These are phyloP conservation scores for Cynocephalus volans DNA, from an alignment of 2,113 vertebrate species.

Conservation along the genomic window DNA sequence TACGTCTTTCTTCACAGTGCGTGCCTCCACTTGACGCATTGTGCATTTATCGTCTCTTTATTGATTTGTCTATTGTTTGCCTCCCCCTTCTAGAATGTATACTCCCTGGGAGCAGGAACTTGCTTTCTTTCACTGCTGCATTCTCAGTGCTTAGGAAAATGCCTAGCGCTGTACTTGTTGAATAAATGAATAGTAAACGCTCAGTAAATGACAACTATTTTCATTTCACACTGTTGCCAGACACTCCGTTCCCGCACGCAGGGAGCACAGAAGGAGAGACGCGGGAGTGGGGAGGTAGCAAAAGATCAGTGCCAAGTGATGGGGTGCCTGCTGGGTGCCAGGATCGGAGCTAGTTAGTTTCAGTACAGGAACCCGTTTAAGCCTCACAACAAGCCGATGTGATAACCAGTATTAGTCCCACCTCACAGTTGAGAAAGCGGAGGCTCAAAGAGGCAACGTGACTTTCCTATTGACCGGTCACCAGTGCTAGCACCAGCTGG, in stretches of 20 bases:
- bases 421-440: neutral
- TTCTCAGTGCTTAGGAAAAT: neutral
- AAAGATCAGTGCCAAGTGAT: neutral
- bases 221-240: neutral
- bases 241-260: neutral
- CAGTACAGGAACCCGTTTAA: neutral
- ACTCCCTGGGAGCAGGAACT: neutral
- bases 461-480: neutral
- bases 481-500: neutral
- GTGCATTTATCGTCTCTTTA: neutral
- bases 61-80: neutral
- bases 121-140: neutral
- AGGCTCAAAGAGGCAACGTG: neutral
- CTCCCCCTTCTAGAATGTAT: neutral
- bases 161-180: neutral
- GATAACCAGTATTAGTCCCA: neutral
- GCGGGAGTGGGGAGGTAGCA: neutral
- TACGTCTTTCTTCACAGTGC: neutral
- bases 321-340: rapidly evolving
- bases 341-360: neutral
- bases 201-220: neutral
- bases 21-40: neutral
- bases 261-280: neutral
- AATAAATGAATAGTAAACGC: neutral
- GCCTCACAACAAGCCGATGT: neutral